phyloP scores from a whole-genome alignment of 1,140 invertebrate species.

The Helicoverpa zea region DNA sequence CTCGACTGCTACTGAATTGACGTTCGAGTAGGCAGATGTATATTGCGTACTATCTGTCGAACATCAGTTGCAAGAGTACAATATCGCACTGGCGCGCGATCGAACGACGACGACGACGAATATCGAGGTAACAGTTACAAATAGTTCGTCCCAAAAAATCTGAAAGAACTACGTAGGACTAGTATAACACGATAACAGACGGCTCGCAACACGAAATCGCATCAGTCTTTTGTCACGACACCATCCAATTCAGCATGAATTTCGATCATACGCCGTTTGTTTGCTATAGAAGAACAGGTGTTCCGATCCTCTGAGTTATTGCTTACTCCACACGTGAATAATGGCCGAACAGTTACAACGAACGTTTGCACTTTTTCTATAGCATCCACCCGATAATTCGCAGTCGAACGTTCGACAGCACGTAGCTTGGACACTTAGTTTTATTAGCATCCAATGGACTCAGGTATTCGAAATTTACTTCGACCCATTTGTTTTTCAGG shows the following conservation, averaged over 20 bases:
- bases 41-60: too few relatives aligned
- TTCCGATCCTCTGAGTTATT: slow-evolving; percentile 56
- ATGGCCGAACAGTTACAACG: slow-evolving; percentile 40
- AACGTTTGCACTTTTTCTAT: slow-evolving; percentile 31
- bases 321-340: slow-evolving; percentile 54
- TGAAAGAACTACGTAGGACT: not conserved
- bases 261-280: slow-evolving; percentile 55
- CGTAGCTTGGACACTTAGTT: slow-evolving; percentile 6
- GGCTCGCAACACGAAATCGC: slow-evolving; percentile 33
- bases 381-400: slow-evolving; percentile 5
- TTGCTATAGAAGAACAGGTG: slow-evolving; percentile 61
- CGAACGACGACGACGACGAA: too few relatives aligned
- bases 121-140: not conserved
- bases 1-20: too few relatives aligned
- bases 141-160: slow-evolving; percentile 9
- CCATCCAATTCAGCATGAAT: slow-evolving; percentile 50
- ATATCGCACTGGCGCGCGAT: too few relatives aligned
- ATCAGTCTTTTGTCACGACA: slow-evolving; percentile 48
- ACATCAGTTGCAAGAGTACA: too few relatives aligned
- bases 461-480: not conserved
- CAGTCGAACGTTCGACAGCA: not conserved
- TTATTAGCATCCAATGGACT: slow-evolving; percentile 22
- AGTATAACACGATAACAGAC: not conserved
- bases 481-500: not conserved
- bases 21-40: too few relatives aligned